Evolutionary conservation across 2,113 vertebrate species (phyloP).

Genomic region (Phocoena sinus): DNA sequence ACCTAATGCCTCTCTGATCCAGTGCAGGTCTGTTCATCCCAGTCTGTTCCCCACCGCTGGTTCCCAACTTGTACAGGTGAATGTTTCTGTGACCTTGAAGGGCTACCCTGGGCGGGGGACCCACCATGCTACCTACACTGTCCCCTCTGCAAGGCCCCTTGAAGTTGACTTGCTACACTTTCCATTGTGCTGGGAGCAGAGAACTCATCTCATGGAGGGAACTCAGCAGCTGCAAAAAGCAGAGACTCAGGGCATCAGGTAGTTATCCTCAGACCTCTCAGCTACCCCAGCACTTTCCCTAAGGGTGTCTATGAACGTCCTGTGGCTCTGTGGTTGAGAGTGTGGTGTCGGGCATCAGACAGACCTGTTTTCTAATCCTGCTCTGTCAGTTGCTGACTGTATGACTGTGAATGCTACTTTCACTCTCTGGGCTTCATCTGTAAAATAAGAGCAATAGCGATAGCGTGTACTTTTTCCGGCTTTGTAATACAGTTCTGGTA

Average conservation of each 20-base stretch:
- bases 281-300: not conserved
- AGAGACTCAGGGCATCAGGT: not conserved
- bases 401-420: not conserved
- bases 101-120: no score
- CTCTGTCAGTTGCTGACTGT: not conserved
- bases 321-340: not conserved
- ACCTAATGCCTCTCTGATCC: not conserved
- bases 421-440: not conserved
- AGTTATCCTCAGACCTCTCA: not conserved
- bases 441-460: not conserved
- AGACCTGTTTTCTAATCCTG: not conserved
- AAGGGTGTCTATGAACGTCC: not conserved
- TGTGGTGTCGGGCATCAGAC: not conserved
- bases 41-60: not conserved
- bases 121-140: accelerated
- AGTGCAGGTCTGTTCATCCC: not conserved
- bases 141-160: not conserved
- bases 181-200: not conserved
- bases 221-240: not conserved
- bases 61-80: not conserved
- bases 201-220: not conserved
- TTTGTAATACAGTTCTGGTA: not conserved
- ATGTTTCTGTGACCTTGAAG: not conserved
- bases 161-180: not conserved
- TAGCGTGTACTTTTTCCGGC: not conserved